These are phyloP conservation scores for Peromyscus nudipes DNA, from an alignment of 2,797 vertebrate species.

Conservation along the genomic window DNA sequence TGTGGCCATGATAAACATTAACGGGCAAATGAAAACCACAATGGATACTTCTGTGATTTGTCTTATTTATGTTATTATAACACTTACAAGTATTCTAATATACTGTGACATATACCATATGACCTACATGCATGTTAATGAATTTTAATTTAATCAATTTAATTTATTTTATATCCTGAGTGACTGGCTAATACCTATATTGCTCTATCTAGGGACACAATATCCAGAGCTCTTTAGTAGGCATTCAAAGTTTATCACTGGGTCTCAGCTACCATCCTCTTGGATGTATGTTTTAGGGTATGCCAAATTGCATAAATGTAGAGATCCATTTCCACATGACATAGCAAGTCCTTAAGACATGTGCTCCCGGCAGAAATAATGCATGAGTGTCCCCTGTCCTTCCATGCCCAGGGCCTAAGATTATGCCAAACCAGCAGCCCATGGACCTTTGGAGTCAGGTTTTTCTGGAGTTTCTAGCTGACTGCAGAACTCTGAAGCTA, in stretches of 20 bases:
- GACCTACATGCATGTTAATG: background rate
- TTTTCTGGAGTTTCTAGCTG: constrained; percentile 4
- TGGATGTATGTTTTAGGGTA: background rate
- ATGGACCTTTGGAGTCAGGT: background rate
- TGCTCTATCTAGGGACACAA: background rate
- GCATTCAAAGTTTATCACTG: background rate
- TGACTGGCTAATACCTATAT: background rate
- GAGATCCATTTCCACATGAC: constrained; percentile 29
- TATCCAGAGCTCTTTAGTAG: constrained; percentile 4
- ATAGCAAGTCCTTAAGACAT: background rate
- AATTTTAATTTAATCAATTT: no score
- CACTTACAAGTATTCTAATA: background rate
- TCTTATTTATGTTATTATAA: background rate
- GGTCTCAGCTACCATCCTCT: background rate
- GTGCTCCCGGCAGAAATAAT: background rate
- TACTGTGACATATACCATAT: background rate
- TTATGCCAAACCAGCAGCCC: background rate
- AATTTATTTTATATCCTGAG: background rate
- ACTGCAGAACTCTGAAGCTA: background rate
- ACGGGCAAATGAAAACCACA: constrained; percentile 42
- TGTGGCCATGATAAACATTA: background rate
- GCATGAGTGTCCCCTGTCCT: background rate
- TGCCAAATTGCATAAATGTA: constrained; percentile 25
- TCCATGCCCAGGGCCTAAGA: background rate
- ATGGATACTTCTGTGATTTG: background rate